Base-by-base conservation (phyloP, 2,888 invertebrate species). In the Alentia gelatinosa region DNA sequence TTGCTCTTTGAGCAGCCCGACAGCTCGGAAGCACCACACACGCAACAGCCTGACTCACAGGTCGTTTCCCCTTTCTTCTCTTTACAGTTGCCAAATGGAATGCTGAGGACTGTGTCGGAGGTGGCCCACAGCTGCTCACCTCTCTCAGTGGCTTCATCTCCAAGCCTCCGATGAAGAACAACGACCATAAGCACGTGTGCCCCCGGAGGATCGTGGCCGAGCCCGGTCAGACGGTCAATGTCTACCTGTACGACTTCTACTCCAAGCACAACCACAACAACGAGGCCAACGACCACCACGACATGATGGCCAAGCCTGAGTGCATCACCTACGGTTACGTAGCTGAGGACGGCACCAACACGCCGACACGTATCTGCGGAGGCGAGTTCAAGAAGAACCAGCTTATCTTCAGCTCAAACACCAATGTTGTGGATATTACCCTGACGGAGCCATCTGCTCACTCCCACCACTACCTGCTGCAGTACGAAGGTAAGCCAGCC, bases 221-320 rank as follows among this genome's bases (percentile, higher is more conserved):
- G 42, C 86, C 90, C n/a, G 90, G 90, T 12, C 90, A 86, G 47
- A 83, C 50, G 7, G 35, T 90, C 35, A 90, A 84, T 26, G 40
- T 90, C 56, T 63, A 63, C 39, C 56, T 90, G 3, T 89, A 84
- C 63, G 90, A 90, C 68, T 90, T 86, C 47, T 42, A 47, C 83
- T 40, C 39, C 83, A 83, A 83, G 83, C 83, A 83, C 30, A 42
- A 33, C 86, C 86, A 86, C 33, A 83, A 30, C 26, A 26, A 83
- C 26, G 35, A 15, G 4, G 35, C 3, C 37, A 83, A 83, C 26
- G 23, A 83, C 5, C 23, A 83, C n/a, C 39, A 83, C 83, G n/a
- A n/a, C 42, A 30, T 12, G 1, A n/a, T 47, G 9, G 26, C 5
- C 30, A 12, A 42, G 47, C 26, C 19, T 19, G 42, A 42, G 30